A percentile compares a stretch with the other conserved stretches of the same genome.
These are phyloP conservation scores for Latrodectus elegans DNA, from an alignment of 2,888 invertebrate species.

Conservation along the genomic window DNA sequence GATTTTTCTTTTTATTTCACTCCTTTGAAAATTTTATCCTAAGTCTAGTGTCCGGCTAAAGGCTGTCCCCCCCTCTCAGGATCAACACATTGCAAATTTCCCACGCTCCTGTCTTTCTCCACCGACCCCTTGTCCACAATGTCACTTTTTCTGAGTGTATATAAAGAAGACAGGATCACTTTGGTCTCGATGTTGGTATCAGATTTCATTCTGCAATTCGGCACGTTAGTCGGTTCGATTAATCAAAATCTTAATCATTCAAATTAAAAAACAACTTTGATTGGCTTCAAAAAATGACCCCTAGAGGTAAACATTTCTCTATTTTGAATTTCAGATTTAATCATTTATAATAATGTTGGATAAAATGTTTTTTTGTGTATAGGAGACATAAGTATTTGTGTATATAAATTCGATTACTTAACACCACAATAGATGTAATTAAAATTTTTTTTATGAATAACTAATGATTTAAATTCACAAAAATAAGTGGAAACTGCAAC, in stretches of 20 bases:
- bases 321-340: neutral
- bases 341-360: no score
- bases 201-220: neutral
- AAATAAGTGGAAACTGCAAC: no score
- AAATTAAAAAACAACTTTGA: neutral
- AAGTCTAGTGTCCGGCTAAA: constrained; percentile 50
- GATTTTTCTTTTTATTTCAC: constrained; percentile 8
- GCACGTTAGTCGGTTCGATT: neutral
- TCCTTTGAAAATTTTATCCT: constrained; percentile 32
- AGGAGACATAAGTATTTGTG: no score
- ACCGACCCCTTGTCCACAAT: neutral
- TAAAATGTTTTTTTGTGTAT: no score
- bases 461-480: no score
- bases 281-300: constrained; percentile 11
- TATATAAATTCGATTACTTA: no score
- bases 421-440: no score
- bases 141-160: constrained; percentile 29
- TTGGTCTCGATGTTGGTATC: constrained; percentile 1
- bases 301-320: constrained; percentile 34
- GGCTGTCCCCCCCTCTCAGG: constrained; percentile 33
- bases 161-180: constrained; percentile 1
- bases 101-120: constrained; percentile 24
- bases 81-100: constrained; percentile 42
- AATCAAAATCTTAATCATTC: neutral
- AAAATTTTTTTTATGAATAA: no score